These are phyloP conservation scores for Enteromius thamalakanensis DNA, from an alignment of 2,797 vertebrate genomes.

Conservation along the genomic window DNA sequence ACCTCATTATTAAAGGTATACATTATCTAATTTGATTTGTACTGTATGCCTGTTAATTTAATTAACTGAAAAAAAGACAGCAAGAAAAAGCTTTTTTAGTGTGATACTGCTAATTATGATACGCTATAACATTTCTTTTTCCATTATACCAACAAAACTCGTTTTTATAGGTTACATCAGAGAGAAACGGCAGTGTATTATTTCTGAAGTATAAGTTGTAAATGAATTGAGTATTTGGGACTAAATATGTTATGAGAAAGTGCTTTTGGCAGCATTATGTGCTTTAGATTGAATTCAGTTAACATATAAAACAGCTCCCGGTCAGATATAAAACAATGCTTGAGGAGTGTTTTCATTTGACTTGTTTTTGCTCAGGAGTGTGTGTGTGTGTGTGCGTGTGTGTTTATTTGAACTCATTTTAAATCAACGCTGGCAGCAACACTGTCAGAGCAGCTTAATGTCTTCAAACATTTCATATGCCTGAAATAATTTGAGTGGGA, in stretches of 20 bases:
- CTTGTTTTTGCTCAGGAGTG: conserved; percentile 24
- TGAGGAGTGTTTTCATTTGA: neutral
- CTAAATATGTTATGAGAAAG: neutral
- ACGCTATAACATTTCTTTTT: neutral
- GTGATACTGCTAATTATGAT: neutral
- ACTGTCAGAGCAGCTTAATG: conserved; percentile 71
- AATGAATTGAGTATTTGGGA: neutral
- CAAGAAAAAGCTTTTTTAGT: neutral
- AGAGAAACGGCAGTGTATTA: neutral
- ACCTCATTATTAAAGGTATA: neutral
- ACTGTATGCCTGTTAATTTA: too few species aligned
- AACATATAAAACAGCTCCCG: neutral
- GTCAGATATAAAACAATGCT: neutral
- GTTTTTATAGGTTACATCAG: neutral
- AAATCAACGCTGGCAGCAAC: conserved; percentile 75
- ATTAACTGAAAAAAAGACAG: neutral
- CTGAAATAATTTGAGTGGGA: conserved; percentile 73
- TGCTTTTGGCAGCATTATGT: neutral
- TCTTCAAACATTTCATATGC: conserved; percentile 71
- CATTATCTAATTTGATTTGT: neutral
- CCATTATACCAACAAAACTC: neutral
- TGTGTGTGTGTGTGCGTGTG: conserved; percentile 39
- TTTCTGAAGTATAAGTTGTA: neutral
- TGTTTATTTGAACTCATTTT: conserved; percentile 70
- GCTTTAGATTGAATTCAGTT: neutral